Conservation (phyloP, 2,888 invertebrate species). For the Chironomus tentans region DNA sequence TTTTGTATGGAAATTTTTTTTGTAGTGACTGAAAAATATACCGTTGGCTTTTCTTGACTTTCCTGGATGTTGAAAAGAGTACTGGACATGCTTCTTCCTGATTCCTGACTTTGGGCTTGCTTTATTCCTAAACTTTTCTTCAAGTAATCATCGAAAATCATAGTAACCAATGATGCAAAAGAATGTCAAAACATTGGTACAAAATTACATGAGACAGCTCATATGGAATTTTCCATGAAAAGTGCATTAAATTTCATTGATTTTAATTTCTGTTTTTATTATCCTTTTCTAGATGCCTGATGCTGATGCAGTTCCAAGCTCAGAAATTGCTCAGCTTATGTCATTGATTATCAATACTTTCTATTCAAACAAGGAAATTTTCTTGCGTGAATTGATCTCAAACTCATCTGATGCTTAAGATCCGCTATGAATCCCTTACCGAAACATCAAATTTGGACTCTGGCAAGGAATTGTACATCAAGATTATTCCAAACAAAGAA, state of each 20-base stretch:
- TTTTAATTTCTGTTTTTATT: conserved; percentile 19
- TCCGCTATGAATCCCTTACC: conserved; percentile 94
- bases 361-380: conserved; percentile 99
- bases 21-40: too few species aligned
- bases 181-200: too few species aligned
- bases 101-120: too few species aligned
- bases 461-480: conserved; percentile 91
- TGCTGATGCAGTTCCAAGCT: conserved; percentile 98
- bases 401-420: conserved; percentile 93
- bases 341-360: conserved; percentile 99
- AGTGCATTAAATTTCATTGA: too few species aligned
- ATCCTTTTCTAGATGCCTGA: conserved; percentile 63
- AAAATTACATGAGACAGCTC: too few species aligned
- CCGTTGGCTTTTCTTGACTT: too few species aligned
- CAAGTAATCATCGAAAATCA: too few species aligned
- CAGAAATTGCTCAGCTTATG: conserved; percentile 99
- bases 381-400: conserved; percentile 96
- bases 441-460: conserved; percentile 88
- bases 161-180: too few species aligned
- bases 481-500: conserved; percentile 92
- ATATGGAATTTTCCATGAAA: neutral
- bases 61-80: too few species aligned
- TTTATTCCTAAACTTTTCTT: too few species aligned
- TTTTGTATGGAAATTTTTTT: too few species aligned
- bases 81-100: too few species aligned